Conservation (phyloP, 1,140 invertebrate species). For the Brachionus calyciflorus region DNA sequence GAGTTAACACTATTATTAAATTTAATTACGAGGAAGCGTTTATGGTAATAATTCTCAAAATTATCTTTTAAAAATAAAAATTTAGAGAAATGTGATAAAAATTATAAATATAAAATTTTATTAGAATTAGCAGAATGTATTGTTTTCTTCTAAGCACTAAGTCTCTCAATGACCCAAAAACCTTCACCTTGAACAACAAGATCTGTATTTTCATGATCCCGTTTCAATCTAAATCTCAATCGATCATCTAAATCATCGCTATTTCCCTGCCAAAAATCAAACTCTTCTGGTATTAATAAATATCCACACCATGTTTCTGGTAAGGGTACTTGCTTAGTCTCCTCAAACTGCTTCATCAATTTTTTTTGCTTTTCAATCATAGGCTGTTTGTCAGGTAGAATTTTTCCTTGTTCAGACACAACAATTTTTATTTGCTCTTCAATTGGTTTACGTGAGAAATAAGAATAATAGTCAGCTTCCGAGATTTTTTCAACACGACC, state of each 20-base stretch:
- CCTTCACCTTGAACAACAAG: background rate
- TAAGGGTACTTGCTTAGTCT: background rate
- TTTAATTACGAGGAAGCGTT: too few species aligned
- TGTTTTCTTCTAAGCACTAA: slow-evolving; percentile 33
- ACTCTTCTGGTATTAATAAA: slow-evolving; percentile 24
- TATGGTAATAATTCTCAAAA: too few species aligned
- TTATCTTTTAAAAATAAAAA: too few species aligned
- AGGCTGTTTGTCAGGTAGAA: slow-evolving; percentile 8
- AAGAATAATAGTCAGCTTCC: background rate
- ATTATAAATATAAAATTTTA: too few species aligned
- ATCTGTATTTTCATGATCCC: background rate
- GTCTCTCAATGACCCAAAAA: slow-evolving; percentile 21
- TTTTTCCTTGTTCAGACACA: slow-evolving; percentile 15
- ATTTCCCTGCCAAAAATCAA: slow-evolving; percentile 45
- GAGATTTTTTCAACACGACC: slow-evolving; percentile 1
- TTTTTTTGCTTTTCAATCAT: background rate
- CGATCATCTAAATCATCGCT: slow-evolving; percentile 19
- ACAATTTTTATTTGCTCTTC: background rate
- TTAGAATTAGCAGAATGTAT: too few species aligned
- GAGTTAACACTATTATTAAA: too few species aligned
- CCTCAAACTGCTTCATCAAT: background rate
- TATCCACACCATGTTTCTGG: slow-evolving; percentile 32
- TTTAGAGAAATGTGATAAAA: too few species aligned
- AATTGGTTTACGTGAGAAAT: background rate
- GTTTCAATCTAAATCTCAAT: background rate